A percentile compares a stretch with the other conserved stretches of the same genome.
phyloP scores from a whole-genome alignment of 2,888 invertebrate species.

The Liopterus haemorrhoidalis region DNA sequence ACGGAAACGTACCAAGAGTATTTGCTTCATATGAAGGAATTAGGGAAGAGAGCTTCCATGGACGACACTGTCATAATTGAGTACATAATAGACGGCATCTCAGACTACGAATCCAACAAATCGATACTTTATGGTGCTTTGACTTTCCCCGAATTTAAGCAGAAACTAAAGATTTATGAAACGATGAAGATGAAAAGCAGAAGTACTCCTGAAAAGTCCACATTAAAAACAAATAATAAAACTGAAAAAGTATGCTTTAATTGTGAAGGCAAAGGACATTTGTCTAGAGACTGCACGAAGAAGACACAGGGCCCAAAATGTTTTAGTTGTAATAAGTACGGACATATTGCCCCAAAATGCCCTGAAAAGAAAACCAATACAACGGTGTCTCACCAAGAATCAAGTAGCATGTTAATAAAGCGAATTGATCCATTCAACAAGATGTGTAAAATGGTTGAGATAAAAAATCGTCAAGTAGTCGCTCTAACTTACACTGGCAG shows the following conservation, averaged over 20 bases:
- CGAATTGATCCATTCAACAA: too few species aligned
- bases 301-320: conserved; percentile 35
- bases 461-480: too few species aligned
- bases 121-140: conserved; percentile 18
- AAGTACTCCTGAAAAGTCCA: background rate
- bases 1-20: conserved; percentile 37
- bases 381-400: too few species aligned
- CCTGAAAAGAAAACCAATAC: too few species aligned
- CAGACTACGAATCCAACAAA: conserved; percentile 16
- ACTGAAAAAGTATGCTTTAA: too few species aligned
- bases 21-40: conserved; percentile 36
- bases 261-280: conserved; percentile 17
- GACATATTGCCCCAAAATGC: too few species aligned
- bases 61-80: conserved; percentile 36
- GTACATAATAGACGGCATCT: conserved; percentile 39
- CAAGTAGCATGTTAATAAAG: too few species aligned
- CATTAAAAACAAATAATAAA: too few species aligned
- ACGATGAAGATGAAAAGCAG: conserved; percentile 20
- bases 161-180: conserved; percentile 19
- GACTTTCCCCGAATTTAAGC: conserved; percentile 17
- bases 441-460: too few species aligned
- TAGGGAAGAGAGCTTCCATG: conserved; percentile 34
- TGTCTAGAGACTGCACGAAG: conserved; percentile 15
- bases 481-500: too few species aligned
- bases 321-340: too few species aligned